Base-by-base conservation (phyloP, 2,113 vertebrate genomes). In the Corythornis vintsioides region DNA sequence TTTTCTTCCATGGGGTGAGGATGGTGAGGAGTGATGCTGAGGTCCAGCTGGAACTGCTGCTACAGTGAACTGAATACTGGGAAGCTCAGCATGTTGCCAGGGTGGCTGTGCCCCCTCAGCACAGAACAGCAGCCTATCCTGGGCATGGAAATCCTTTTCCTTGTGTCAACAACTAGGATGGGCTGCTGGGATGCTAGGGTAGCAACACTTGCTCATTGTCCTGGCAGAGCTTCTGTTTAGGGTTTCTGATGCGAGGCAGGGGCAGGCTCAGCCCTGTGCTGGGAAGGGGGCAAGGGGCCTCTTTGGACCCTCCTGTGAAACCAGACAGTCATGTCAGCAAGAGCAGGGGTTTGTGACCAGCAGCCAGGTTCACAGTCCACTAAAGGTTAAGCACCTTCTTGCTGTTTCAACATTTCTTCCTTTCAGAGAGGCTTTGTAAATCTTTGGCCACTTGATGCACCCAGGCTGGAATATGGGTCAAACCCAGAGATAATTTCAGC, bases 141-240 rank as follows among this genome's bases (percentile, higher is more conserved):
- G 35, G 40, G 22, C 0, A 0, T 15, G 33, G 57, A 33, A 72
- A 60, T 59, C 15, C 15, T 59, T 40, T 22, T 67, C 26, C 14
- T 31, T 9, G 26, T 35, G 33, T 42, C 35, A 57, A 0, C 15
- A 64, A 38, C 38, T 6, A 6, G 29, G 22, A 28, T 85, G 72
- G 28, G 53, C 45, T 81, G 35, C 52, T 8, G 20, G 29, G 9
- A 20, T 47, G 50, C 13, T 6, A 19, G 42, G 25, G 20, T 84
- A 66, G 29, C 22, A n/a, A 10, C 60, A 53, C 38, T 25, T 0
- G 0, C 55, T 73, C 14, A 7, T 52, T 0, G 0, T 35, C 19
- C 31, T 0, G 1, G 26, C 52, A 28, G 35, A 17, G 24, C 8
- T 66, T 18, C n/a, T 64, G 72, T 25, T 38, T 1, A 0, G 33